Evolutionary conservation across 2,113 vertebrate genomes (phyloP).

Genomic region (Plectropomus leopardus): DNA sequence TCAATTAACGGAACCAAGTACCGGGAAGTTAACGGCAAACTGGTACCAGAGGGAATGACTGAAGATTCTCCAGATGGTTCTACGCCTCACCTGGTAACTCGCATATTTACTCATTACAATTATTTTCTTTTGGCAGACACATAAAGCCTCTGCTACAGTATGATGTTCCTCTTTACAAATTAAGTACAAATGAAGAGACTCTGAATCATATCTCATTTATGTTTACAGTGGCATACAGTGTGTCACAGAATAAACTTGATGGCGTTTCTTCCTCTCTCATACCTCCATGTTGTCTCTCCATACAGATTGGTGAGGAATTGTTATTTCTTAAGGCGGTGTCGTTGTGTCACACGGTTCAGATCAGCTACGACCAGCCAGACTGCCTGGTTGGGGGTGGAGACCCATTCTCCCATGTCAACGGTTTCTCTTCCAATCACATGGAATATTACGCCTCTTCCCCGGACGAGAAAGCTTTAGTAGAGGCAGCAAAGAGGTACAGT

Average conservation of each 20-base stretch:
- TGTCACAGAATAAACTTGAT: conserved; percentile 1
- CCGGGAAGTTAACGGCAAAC: conserved; percentile 93
- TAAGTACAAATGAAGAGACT: neutral
- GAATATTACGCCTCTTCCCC: conserved; percentile 98
- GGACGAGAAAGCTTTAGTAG: conserved; percentile 97
- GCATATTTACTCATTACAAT: neutral
- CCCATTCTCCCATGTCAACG: conserved; percentile 87
- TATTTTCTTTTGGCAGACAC: neutral
- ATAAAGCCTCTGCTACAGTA: neutral
- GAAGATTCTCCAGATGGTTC: conserved; percentile 89
- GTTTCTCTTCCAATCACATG: conserved; percentile 84
- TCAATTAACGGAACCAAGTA: conserved; percentile 96
- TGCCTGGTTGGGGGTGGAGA: conserved; percentile 77
- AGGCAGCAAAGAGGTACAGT: conserved; percentile 92
- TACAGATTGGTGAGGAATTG: conserved; percentile 90
- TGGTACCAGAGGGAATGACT: conserved; percentile 93
- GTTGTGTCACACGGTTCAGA: conserved; percentile 97
- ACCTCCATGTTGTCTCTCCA: neutral
- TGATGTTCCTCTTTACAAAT: neutral
- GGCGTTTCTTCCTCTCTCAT: conserved; percentile 6
- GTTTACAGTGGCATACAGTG: neutral
- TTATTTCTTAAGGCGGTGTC: conserved; percentile 96
- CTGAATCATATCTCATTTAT: neutral
- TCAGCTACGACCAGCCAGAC: conserved; percentile 91
- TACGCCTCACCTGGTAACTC: conserved; percentile 85